These are phyloP conservation scores for Chelonus insularis DNA, from an alignment of 1,140 invertebrate species.

Conservation along the genomic window DNA sequence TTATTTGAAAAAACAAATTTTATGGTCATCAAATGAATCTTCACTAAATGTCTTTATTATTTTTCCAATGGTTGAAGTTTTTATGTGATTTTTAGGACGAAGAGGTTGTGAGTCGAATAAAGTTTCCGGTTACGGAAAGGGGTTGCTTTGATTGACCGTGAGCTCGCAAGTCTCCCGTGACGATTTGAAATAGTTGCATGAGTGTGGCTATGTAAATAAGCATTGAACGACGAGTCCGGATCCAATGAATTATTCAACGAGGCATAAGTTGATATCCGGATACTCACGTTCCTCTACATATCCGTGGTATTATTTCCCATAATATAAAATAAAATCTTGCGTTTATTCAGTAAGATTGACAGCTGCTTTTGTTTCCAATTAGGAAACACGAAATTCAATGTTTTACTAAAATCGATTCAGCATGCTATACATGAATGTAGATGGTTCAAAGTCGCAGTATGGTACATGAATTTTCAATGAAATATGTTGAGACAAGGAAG, in stretches of 20 bases:
- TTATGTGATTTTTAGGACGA: neutral
- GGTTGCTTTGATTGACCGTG: constrained; percentile 8
- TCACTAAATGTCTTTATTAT: no score
- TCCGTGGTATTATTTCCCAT: constrained; percentile 39
- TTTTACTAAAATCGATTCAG: no score
- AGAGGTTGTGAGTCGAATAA: constrained; percentile 2
- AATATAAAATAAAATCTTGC: constrained; percentile 7
- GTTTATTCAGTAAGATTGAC: neutral
- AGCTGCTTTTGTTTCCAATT: no score
- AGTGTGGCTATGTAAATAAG: constrained; percentile 38
- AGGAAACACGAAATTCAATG: no score
- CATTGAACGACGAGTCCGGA: constrained; percentile 23
- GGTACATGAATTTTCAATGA: neutral
- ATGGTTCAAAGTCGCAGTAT: neutral
- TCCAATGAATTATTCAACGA: constrained; percentile 41
- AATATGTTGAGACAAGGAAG: neutral
- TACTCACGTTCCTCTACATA: constrained; percentile 11
- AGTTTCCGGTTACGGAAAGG: constrained; percentile 12
- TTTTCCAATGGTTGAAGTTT: no score
- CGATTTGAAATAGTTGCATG: constrained; percentile 32
- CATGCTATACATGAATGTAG: no score
- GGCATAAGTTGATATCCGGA: constrained; percentile 39
- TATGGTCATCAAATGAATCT: no score
- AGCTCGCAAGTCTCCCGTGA: constrained; percentile 34
- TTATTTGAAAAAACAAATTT: no score